phyloP scores from a whole-genome alignment of 2,888 invertebrate species.

The Lingula anatina region DNA sequence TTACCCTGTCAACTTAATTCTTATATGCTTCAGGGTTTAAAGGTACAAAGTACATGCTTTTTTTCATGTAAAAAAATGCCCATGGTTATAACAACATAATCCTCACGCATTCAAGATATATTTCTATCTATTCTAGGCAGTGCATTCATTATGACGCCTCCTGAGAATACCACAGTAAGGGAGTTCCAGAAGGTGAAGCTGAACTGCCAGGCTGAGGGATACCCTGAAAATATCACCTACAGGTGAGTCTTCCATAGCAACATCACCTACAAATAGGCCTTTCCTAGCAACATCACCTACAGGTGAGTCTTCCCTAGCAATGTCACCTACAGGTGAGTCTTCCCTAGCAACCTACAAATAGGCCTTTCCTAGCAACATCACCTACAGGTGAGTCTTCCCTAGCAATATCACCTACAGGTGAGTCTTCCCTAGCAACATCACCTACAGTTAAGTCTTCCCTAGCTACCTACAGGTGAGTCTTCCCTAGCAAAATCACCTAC shows the following conservation, averaged over 20 bases:
- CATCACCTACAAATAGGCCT: slow-evolving; percentile 85
- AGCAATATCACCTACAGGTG: slow-evolving; percentile 69
- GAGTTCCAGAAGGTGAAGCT: slow-evolving; percentile 94
- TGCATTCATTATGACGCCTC: slow-evolving; percentile 93
- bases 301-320: no score
- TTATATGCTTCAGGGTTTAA: no score
- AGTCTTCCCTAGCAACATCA: slow-evolving; percentile 73
- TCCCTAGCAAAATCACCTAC: slow-evolving; percentile 83
- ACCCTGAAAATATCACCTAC: slow-evolving; percentile 79
- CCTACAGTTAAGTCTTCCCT: no score
- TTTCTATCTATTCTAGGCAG: no score
- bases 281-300: slow-evolving; percentile 79
- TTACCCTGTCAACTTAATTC: no score
- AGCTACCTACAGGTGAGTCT: no score
- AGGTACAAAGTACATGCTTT: no score
- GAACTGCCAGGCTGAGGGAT: slow-evolving; percentile 85
- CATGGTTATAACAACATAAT: no score
- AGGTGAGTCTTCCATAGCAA: slow-evolving; percentile 79
- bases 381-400: slow-evolving; percentile 79
- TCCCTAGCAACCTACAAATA: slow-evolving; percentile 61
- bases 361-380: no score
- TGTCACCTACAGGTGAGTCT: no score
- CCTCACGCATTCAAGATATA: no score
- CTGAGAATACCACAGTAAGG: slow-evolving; percentile 87
- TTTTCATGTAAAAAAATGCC: no score